Evolutionary conservation across 1,140 invertebrate species (phyloP), one percentile per base, ranked within the genome.

Genomic region (Ganaspis sp.): DNA sequence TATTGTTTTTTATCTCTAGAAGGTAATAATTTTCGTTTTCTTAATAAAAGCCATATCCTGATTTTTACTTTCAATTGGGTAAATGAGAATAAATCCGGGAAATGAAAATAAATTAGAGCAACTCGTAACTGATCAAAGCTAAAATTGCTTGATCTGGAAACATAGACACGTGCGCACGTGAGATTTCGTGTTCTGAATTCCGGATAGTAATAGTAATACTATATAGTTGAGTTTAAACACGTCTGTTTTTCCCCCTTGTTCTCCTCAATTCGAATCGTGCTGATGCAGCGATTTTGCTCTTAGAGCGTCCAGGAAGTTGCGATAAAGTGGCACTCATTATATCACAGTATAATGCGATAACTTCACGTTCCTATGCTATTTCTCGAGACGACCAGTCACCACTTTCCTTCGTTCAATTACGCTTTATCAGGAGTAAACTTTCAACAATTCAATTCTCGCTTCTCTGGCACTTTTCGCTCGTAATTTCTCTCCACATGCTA

Each of bases 281-380:
- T 64, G 58, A 64, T 64, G 76, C 76, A 73, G 71, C 29, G 70
- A 53, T 49, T 75, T 71, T 70, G 58, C 53, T 38, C 21, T 71
- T 38, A 21, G 70, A 53, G 26, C 53, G 54, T 80, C 29, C 77
- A 80, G 82, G 77, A 80, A 84, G 80, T 78, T 12, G 58, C 70
- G 76, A 83, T 81, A 83, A 83, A 64, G 58, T 64, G 26, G 73
- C 69, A 38, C 58, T 79, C 77, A 49, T 34, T 58, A 76, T 83
- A 81, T 83, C 72, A 53, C 19, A 69, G 58, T 49, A 75, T 74
- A 81, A 81, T 70, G 70, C 74, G 83, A 84, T 81, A 81, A 79
- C 72, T 29, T 53, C 58, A 76, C 76, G 82, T 78, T 83, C 70
- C 74, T 45, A 42, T 54, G 38, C 70, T 54, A 9, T 69, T 9